These are phyloP conservation scores for Pomacea canaliculata DNA, from an alignment of 2,888 invertebrate genomes.

Conservation along the genomic window DNA sequence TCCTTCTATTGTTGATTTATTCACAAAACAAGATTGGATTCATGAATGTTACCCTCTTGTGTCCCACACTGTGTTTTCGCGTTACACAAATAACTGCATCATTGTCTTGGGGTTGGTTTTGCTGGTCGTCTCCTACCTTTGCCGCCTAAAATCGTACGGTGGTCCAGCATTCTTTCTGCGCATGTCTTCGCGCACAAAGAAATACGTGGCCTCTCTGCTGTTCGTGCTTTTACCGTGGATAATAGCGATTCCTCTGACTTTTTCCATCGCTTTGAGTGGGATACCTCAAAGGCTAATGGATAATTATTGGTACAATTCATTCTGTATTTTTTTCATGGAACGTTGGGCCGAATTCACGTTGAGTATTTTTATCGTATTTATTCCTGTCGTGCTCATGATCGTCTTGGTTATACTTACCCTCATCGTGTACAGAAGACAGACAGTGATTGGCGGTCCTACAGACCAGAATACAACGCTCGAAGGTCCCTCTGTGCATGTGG, in stretches of 20 bases:
- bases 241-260: background rate
- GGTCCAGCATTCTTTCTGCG: constrained; percentile 1
- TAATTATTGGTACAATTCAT: too few species aligned
- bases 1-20: too few species aligned
- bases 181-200: background rate
- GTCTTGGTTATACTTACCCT: constrained; percentile 1
- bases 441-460: background rate
- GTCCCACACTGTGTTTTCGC: background rate
- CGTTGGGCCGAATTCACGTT: too few species aligned
- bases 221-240: constrained; percentile 11
- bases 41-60: constrained; percentile 1
- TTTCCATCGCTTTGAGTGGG: too few species aligned
- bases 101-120: constrained; percentile 12
- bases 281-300: too few species aligned
- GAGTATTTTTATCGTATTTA: too few species aligned
- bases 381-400: background rate
- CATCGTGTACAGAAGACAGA: background rate
- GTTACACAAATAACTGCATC: constrained; percentile 15
- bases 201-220: background rate
- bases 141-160: constrained; percentile 9
- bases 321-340: too few species aligned
- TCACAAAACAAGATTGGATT: too few species aligned
- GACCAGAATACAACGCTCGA: background rate
- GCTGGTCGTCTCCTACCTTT: constrained; percentile 9
- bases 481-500: constrained; percentile 8